Evolutionary conservation across 23 tunicate genomes (phyloP).

Genomic region (Aplidium turbinatum): DNA sequence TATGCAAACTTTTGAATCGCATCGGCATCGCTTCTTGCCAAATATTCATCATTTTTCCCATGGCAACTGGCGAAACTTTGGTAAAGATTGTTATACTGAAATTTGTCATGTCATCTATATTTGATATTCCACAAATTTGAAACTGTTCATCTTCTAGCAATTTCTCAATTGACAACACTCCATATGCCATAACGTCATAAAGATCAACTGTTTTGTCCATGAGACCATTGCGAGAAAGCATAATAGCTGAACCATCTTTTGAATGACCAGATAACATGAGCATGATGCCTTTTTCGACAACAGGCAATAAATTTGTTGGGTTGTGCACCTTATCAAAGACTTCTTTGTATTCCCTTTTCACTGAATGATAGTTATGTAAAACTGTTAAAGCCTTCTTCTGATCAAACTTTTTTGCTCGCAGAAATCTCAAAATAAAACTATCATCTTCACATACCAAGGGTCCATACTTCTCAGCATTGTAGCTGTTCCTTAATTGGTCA

Average conservation of each 20-base stretch:
- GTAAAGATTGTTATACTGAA: constrained; percentile 43
- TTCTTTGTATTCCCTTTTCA: constrained; percentile 40
- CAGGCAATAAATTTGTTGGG: constrained; percentile 54
- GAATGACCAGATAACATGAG: constrained; percentile 46
- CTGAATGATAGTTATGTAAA: constrained; percentile 72
- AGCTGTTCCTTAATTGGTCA: constrained; percentile 58
- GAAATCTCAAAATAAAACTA: constrained; percentile 66
- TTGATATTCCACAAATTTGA: constrained; percentile 64
- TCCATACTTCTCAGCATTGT: constrained; percentile 56
- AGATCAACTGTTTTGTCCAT: constrained; percentile 38
- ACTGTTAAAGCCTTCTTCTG: constrained; percentile 78
- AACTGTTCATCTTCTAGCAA: constrained; percentile 56
- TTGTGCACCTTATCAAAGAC: constrained; percentile 70
- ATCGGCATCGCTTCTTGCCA: constrained; percentile 92
- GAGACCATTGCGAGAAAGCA: constrained; percentile 44
- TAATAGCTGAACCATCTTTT: constrained; percentile 52
- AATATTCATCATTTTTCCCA: constrained; percentile 51
- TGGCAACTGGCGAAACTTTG: constrained; percentile 49
- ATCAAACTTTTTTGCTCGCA: constrained; percentile 83
- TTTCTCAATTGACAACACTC: constrained; percentile 59
- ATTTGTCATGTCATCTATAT: constrained; percentile 56
- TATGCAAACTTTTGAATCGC: constrained; percentile 51
- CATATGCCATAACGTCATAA: constrained; percentile 58
- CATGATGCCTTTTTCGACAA: constrained; percentile 35
- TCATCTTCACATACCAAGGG: constrained; percentile 63